phyloP scores from a whole-genome alignment of 1,140 invertebrate species.

The Neoseiulus cucumeris region DNA sequence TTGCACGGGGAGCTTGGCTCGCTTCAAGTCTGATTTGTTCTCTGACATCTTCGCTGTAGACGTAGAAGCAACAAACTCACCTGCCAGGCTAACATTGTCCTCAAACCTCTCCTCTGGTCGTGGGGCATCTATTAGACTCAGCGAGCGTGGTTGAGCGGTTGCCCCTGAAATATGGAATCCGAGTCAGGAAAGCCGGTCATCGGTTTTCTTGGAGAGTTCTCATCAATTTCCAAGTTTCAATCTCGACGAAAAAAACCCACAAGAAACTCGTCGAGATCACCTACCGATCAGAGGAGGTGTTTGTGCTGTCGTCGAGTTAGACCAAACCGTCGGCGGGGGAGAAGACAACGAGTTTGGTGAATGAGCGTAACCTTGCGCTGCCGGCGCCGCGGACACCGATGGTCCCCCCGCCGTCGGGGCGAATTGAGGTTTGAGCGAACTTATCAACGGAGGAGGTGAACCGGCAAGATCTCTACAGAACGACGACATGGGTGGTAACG shows the following conservation, averaged over 20 bases:
- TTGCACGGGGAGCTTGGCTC: constrained; percentile 2
- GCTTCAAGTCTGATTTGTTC: not conserved
- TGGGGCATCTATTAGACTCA: not conserved
- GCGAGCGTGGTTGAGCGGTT: not conserved
- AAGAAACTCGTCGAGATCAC: not conserved
- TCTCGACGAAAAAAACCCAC: too few relatives aligned
- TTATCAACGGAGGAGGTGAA: not conserved
- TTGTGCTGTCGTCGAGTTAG: not conserved
- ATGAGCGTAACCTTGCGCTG: too few relatives aligned
- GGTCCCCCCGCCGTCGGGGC: too few relatives aligned
- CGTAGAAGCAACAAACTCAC: constrained; percentile 1
- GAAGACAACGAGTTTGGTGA: not conserved
- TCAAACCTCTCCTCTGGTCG: not conserved
- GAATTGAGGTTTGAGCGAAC: not conserved
- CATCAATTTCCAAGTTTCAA: too few relatives aligned
- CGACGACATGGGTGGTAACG: constrained; percentile 5
- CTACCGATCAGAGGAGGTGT: constrained; percentile 1
- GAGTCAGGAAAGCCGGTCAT: too few relatives aligned
- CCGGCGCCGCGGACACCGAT: too few relatives aligned
- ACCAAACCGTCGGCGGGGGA: not conserved
- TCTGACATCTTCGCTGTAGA: constrained; percentile 6
- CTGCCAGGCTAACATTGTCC: not conserved
- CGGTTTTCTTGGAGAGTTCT: too few relatives aligned
- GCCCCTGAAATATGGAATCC: not conserved
- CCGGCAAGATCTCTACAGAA: not conserved